Evolutionary conservation across 53 echinoderm and acorn worm species (phyloP).

Genomic region (Arbacia lixula): DNA sequence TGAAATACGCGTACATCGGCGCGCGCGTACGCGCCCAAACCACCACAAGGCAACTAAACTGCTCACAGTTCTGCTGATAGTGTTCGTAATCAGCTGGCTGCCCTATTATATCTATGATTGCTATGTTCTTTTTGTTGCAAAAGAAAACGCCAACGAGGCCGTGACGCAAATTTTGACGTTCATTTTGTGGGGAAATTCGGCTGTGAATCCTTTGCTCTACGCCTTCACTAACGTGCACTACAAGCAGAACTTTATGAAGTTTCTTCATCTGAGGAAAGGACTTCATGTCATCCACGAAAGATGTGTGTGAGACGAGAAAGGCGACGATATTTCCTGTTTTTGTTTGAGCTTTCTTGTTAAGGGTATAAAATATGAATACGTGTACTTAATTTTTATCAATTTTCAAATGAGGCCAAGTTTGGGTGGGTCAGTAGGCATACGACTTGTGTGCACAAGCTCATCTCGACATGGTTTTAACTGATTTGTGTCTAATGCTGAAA

Average conservation of each 20-base stretch:
- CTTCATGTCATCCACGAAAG: background rate
- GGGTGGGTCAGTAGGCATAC: too few relatives aligned
- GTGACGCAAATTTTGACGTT: slow-evolving; percentile 1
- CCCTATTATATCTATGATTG: slow-evolving; percentile 4
- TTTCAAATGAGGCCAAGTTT: too few relatives aligned
- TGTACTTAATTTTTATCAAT: too few relatives aligned
- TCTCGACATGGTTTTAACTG: too few relatives aligned
- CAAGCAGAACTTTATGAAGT: background rate
- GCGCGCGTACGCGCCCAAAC: background rate
- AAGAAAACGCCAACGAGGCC: background rate
- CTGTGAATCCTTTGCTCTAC: slow-evolving; percentile 17
- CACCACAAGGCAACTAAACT: slow-evolving; percentile 11
- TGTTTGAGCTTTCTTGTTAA: too few relatives aligned
- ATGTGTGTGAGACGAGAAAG: too few relatives aligned
- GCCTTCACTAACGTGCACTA: slow-evolving; percentile 9
- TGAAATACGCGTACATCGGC: slow-evolving; percentile 2
- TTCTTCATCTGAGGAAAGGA: background rate
- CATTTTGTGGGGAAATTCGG: slow-evolving; percentile 17
- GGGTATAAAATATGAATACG: too few relatives aligned
- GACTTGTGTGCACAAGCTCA: too few relatives aligned
- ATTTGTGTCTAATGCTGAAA: too few relatives aligned
- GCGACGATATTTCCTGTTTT: too few relatives aligned
- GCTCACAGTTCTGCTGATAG: background rate
- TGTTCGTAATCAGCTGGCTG: background rate
- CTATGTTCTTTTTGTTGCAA: background rate